Conservation (phyloP, 2,113 vertebrate species). For the Corythornis vintsioides region DNA sequence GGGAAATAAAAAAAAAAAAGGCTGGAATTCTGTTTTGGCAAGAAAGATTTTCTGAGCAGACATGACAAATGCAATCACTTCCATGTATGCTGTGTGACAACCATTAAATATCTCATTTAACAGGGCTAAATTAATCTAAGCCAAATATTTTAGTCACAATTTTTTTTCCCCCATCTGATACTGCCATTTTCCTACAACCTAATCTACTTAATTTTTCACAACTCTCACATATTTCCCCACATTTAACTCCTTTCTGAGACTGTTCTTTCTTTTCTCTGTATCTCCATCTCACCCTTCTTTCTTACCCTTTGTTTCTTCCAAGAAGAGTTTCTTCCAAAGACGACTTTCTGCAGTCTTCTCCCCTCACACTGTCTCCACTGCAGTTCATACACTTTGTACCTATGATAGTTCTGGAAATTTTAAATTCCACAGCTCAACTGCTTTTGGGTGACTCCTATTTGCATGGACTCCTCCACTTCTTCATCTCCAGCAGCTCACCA, state of each 20-base stretch:
- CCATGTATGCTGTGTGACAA: not conserved
- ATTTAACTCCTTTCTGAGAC: not conserved
- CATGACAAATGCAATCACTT: not conserved
- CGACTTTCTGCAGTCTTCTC: not conserved
- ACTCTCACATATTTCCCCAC: not conserved
- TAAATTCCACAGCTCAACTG: not conserved
- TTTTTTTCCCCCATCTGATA: not conserved
- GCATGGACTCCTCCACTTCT: not conserved
- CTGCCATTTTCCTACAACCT: not conserved
- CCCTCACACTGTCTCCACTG: not conserved
- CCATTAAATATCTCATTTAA: not conserved
- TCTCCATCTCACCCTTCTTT: not conserved
- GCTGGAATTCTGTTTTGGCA: fast-evolving
- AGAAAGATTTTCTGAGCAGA: not conserved
- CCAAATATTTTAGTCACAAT: not conserved
- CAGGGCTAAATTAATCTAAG: not conserved
- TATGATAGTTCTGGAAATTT: not conserved
- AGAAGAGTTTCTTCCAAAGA: no score
- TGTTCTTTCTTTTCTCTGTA: not conserved
- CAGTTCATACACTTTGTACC: not conserved
- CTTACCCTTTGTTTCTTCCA: not conserved
- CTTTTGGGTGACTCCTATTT: not conserved
- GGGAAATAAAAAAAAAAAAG: not conserved
- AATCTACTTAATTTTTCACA: not conserved
- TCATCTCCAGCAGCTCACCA: not conserved